Conservation (phyloP, 2,797 vertebrate genomes). For the Streptopelia turtur region DNA sequence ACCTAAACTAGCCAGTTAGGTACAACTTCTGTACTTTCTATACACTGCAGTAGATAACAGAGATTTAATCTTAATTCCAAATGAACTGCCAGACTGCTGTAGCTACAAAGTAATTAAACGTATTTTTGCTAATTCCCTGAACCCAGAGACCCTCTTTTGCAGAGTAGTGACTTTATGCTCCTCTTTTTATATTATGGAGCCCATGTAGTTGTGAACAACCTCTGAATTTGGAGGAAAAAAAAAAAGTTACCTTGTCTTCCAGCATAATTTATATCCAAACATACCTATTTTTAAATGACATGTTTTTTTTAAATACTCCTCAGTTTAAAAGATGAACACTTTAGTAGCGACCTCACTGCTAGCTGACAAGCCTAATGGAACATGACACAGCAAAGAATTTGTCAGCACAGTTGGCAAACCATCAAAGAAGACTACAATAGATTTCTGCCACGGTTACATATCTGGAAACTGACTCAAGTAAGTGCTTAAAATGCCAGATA, state of each 20-base stretch:
- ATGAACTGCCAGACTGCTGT: background rate
- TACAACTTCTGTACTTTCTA: background rate
- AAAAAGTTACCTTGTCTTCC: background rate
- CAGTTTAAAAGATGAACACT: conserved; percentile 57
- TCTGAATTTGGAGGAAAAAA: background rate
- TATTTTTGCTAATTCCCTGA: background rate
- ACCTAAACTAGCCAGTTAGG: background rate
- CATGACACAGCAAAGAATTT: conserved; percentile 38
- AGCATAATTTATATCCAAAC: background rate
- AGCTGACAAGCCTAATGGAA: conserved; percentile 52
- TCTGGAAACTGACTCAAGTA: background rate
- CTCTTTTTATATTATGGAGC: background rate
- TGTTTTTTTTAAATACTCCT: conserved; percentile 30
- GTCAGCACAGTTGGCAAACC: conserved; percentile 49
- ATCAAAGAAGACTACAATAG: conserved; percentile 39
- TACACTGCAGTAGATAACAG: background rate
- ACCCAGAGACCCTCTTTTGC: background rate
- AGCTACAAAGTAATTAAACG: conserved; percentile 12
- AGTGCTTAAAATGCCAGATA: background rate
- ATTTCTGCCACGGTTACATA: background rate
- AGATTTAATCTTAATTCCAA: background rate
- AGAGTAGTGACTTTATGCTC: background rate
- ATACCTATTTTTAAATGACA: background rate
- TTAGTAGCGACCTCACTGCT: conserved; percentile 9
- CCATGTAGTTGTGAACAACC: background rate